phyloP scores from a whole-genome alignment of 2,113 vertebrate species.

The Orientallactaga bullata region DNA sequence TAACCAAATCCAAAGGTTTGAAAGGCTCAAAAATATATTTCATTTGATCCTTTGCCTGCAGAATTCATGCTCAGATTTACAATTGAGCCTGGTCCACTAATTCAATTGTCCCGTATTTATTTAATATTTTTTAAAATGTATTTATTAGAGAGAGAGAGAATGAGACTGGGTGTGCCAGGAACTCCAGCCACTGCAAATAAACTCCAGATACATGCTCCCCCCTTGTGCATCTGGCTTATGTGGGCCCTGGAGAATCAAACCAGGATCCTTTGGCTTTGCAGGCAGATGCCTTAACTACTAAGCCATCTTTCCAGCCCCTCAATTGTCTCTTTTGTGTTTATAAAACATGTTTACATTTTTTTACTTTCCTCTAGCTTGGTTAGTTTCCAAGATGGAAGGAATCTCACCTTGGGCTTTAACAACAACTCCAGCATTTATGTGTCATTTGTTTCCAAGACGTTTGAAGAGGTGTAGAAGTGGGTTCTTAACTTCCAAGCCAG shows the following conservation, averaged over 20 bases:
- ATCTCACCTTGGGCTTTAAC: slow-evolving; percentile 52
- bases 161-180: too few species aligned
- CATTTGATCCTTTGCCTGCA: slow-evolving; percentile 72
- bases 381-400: slow-evolving; percentile 71
- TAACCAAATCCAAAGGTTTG: slow-evolving; percentile 68
- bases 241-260: too few species aligned
- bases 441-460: slow-evolving; percentile 52
- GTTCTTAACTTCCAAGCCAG: background rate
- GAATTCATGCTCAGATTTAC: slow-evolving; percentile 71
- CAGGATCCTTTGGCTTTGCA: too few species aligned
- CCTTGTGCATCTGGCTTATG: too few species aligned
- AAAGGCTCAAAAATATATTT: slow-evolving; percentile 75
- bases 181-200: too few species aligned
- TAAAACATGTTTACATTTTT: slow-evolving; percentile 62
- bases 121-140: too few species aligned
- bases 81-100: slow-evolving; percentile 71
- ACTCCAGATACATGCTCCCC: too few species aligned
- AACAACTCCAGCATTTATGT: slow-evolving; percentile 27
- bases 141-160: too few species aligned
- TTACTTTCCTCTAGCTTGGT: slow-evolving; percentile 39
- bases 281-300: too few species aligned
- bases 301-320: too few species aligned
- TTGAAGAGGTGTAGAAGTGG: background rate
- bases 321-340: slow-evolving; percentile 71
- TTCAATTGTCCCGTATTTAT: slow-evolving; percentile 72